Percentiles rank a stretch among this genome's conserved stretches.
Evolutionary conservation across 2,797 vertebrate genomes (phyloP).

Genomic region (Chromobotia macracanthus): DNA sequence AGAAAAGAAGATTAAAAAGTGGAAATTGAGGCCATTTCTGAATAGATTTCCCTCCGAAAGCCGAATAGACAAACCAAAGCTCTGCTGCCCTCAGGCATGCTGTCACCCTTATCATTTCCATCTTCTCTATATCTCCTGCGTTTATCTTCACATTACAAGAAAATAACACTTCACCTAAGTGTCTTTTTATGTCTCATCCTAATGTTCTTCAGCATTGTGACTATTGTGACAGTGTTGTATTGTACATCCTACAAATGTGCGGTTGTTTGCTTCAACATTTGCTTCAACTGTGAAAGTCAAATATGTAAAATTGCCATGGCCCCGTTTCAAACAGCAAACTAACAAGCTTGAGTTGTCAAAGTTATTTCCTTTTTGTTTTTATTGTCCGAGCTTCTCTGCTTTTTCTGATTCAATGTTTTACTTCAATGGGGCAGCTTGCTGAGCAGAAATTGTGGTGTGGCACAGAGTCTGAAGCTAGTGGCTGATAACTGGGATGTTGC

Average conservation of each 20-base stretch:
- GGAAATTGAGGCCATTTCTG: constrained; percentile 55
- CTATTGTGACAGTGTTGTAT: neutral
- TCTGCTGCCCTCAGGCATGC: constrained; percentile 20
- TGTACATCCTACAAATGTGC: neutral
- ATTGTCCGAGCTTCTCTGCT: neutral
- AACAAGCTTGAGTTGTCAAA: constrained; percentile 8
- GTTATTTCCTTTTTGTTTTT: neutral
- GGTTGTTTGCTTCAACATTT: constrained; percentile 10
- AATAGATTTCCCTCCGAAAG: constrained; percentile 42
- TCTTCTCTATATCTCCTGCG: constrained; percentile 11
- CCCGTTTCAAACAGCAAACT: neutral
- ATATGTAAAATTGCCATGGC: constrained; percentile 5
- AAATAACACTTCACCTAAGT: constrained; percentile 23
- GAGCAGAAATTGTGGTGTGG: neutral
- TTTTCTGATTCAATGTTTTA: neutral
- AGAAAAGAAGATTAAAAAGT: constrained; percentile 53
- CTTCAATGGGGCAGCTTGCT: neutral
- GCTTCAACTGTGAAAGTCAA: neutral
- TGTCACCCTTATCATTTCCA: constrained; percentile 10
- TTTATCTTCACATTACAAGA: constrained; percentile 43
- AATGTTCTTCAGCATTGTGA: neutral
- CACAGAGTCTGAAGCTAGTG: neutral
- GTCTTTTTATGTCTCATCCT: constrained; percentile 23
- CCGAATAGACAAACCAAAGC: constrained; percentile 20
- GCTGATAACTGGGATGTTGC: neutral